A percentile compares a stretch with the other conserved stretches of the same genome.
Conservation (phyloP, 2,113 vertebrate species). For the Tor tambroides region DNA sequence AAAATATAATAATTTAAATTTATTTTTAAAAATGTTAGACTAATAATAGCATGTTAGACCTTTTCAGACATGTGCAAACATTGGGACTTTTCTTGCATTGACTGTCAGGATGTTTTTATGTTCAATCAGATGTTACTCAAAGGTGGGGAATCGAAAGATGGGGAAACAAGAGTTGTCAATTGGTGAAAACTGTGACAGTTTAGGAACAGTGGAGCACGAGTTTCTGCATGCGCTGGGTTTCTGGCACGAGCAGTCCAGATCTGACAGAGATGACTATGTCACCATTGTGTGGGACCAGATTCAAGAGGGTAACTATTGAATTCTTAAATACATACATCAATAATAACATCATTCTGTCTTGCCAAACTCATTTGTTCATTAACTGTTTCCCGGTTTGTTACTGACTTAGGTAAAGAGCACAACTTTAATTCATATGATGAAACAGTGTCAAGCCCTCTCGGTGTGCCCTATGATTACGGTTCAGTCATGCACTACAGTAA, state of each 20-base stretch:
- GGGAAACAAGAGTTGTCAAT: constrained; percentile 87
- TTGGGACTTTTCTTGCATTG: not conserved
- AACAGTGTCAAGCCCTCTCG: constrained; percentile 73
- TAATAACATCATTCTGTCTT: not conserved
- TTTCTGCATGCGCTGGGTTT: constrained; percentile 90
- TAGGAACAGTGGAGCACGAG: constrained; percentile 84
- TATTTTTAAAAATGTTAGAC: not conserved
- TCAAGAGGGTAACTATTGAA: constrained; percentile 71
- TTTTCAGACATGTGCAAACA: not conserved
- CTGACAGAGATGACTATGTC: constrained; percentile 87
- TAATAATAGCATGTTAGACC: not conserved
- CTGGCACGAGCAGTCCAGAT: constrained; percentile 91
- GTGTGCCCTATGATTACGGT: constrained; percentile 87
- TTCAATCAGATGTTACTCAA: constrained; percentile 87
- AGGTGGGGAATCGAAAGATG: constrained; percentile 77
- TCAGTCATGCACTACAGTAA: constrained; percentile 94
- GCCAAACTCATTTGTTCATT: not conserved
- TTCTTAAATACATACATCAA: not conserved
- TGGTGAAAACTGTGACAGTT: constrained; percentile 79
- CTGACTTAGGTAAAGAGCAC: constrained; percentile 76
- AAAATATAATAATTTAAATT: not conserved
- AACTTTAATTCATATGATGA: constrained; percentile 84
- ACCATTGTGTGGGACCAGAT: constrained; percentile 84
- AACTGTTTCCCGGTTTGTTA: not conserved
- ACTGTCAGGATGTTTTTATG: constrained; percentile 4